phyloP scores from a whole-genome alignment of 2,888 invertebrate genomes.

The Eristalinus sepulchralis region DNA sequence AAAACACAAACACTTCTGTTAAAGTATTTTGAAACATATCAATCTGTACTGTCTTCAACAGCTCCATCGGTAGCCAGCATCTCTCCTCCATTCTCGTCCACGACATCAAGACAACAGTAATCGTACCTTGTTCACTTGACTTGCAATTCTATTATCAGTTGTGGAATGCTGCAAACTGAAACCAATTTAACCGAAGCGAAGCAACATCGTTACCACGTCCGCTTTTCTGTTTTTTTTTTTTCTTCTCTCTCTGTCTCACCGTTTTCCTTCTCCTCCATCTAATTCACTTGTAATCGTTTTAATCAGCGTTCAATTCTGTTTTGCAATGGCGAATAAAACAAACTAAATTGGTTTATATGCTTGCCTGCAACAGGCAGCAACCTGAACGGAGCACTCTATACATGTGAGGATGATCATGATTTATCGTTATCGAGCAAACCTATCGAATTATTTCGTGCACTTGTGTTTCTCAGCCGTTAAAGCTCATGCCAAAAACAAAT shows the following conservation, averaged over 20 bases:
- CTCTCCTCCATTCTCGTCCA: too few species aligned
- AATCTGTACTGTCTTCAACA: too few species aligned
- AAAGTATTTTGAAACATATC: too few species aligned
- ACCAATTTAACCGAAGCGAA: conserved; percentile 26
- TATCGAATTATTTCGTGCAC: conserved; percentile 62
- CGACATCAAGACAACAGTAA: background rate
- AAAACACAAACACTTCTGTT: too few species aligned
- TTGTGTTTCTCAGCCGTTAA: conserved; percentile 60
- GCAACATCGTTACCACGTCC: conserved; percentile 40
- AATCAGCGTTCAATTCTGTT: conserved; percentile 55
- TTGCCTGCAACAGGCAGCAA: conserved; percentile 4
- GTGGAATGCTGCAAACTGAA: conserved; percentile 16
- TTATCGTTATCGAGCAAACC: conserved; percentile 54
- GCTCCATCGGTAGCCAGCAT: too few species aligned
- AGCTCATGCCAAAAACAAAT: conserved; percentile 69
- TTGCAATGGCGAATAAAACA: background rate
- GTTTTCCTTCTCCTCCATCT: conserved; percentile 28
- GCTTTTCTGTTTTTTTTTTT: background rate
- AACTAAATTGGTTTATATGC: conserved; percentile 33
- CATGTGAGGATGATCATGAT: conserved; percentile 61
- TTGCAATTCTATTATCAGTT: conserved; percentile 51
- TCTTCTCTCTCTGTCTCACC: too few species aligned
- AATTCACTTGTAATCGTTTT: conserved; percentile 58
- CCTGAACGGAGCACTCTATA: background rate
- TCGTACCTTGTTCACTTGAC: conserved; percentile 17